Evolutionary conservation across 2,888 invertebrate species (phyloP), one percentile per base, ranked within the genome.

Genomic region (Macrostomum cliftonense): DNA sequence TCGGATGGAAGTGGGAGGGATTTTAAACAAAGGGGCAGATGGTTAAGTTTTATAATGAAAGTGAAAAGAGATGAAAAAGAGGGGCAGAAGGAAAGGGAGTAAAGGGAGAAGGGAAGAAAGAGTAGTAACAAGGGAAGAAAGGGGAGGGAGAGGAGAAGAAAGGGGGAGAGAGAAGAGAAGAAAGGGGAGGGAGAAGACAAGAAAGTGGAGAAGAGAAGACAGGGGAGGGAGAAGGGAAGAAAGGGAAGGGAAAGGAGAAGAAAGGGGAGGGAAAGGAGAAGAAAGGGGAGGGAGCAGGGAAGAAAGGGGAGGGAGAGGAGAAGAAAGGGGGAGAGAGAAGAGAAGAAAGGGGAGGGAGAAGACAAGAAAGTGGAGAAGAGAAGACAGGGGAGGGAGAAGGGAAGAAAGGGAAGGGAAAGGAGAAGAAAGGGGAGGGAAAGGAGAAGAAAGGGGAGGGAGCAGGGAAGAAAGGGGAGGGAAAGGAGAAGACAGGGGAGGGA

Each of bases 151-250:
- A 39, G 39, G 13, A 45, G 45, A 42, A 12, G 39, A 13, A 7
- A 11, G 14, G 19, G 13, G 45, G 19, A 11, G 12, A 12, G 13
- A 40, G 19, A 11, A 13, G 40, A 19, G 4, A 12, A 11, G 39
- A 36, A 19, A 42, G 39, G 45, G 46, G 45, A 21, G 45, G 16
- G 42, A n/a, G 45, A 21, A 17, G 45, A 20, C 9, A 17, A n/a
- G 21, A 20, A 19, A 43, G 45, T 11, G 21, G 16, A 45, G 21
- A 7, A 17, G 49, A 17, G 21, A 1, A 16, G 28, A 39, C 28
- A 4, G 47, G 9, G 37, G 45, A 39, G 36, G 19, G 36, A 12
- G 39, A 13, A 12, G 39, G 2, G 19, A 13, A 42, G 19, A 16
- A 12, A 12, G 39, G 36, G 19, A 40, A 19, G 40, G 4, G 39